Evolutionary conservation across 2,888 invertebrate species (phyloP), one percentile per base, ranked within the genome.

Genomic region (Chloroclysta siterata): DNA sequence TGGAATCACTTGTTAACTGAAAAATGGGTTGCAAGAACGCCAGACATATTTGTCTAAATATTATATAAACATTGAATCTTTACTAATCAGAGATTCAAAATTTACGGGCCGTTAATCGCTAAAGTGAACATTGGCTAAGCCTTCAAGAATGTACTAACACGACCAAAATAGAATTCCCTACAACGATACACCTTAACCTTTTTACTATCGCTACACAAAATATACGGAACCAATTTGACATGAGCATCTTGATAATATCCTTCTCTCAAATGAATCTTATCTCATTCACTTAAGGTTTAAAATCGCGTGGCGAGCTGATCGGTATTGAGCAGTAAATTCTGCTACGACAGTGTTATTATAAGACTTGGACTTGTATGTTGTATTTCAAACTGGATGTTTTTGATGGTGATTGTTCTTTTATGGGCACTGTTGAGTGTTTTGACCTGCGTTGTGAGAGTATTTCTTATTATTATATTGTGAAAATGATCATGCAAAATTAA

Each of bases 201-300:
- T 66, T 63, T 66, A 63, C 61, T 62, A 59, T 65, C 57, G 50
- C 55, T 44, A 60, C 53, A 50, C 54, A 44, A 54, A 22, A 60
- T 54, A 50, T 50, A 54, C 60, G 46, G 36, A 61, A 55, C 55
- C 51, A 55, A 55, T 55, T 55, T 51, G 54, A 61, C 55, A 51
- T 41, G 50, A 52, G 47, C 47, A 47, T 60, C 60, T 48, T 28
- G 36, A 52, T 53, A 59, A 29, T 13, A 50, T 11, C 14, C 3
- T 7, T 28, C 29, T 42, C 14, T 36, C 28, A 28, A 46, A 36
- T 11, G 44, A 14, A 51, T 39, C 39, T 36, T 55, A 51, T 46
- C 4, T 5, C 22, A 0, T 7, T 1, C 13, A 0, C 0, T 15
- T 55, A 61, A 22, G 39, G 3, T 4, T 39, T 6, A 46, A 29